These are phyloP conservation scores for Mimumesa dahlbomi DNA, from an alignment of 2,888 invertebrate species.

Conservation along the genomic window DNA sequence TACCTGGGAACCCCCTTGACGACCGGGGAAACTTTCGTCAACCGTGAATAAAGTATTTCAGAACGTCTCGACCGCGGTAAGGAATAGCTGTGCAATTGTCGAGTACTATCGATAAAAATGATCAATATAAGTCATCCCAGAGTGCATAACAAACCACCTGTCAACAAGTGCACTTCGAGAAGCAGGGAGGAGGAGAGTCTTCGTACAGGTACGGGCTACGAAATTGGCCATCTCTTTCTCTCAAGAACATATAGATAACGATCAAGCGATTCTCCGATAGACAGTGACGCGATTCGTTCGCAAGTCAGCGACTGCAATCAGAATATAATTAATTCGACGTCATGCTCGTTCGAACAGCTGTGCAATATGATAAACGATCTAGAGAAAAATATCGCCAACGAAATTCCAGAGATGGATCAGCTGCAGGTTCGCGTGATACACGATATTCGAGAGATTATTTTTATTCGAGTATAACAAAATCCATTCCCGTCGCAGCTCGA, in stretches of 20 bases:
- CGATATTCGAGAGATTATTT: background rate
- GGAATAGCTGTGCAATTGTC: background rate
- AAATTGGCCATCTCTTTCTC: too few relatives aligned
- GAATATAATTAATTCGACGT: constrained; percentile 69
- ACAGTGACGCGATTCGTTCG: too few relatives aligned
- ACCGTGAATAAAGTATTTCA: background rate
- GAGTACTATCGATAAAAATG: constrained; percentile 16
- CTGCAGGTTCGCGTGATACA: constrained; percentile 26
- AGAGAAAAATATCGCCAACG: constrained; percentile 59
- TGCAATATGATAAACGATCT: constrained; percentile 73
- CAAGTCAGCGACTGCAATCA: constrained; percentile 68
- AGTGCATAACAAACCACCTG: constrained; percentile 40
- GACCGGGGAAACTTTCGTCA: constrained; percentile 2
- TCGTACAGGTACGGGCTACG: background rate
- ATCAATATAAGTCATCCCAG: constrained; percentile 47
- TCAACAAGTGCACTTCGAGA: background rate
- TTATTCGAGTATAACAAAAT: too few relatives aligned
- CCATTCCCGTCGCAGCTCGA: constrained; percentile 64
- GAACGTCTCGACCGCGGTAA: background rate
- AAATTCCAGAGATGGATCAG: constrained; percentile 14
- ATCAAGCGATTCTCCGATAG: background rate
- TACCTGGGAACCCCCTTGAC: constrained; percentile 5
- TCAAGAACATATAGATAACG: too few relatives aligned
- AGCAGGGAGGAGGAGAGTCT: background rate
- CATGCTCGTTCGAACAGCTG: constrained; percentile 69